Conservation (phyloP, 2,888 invertebrate genomes). For the Cybosia mesomella region DNA sequence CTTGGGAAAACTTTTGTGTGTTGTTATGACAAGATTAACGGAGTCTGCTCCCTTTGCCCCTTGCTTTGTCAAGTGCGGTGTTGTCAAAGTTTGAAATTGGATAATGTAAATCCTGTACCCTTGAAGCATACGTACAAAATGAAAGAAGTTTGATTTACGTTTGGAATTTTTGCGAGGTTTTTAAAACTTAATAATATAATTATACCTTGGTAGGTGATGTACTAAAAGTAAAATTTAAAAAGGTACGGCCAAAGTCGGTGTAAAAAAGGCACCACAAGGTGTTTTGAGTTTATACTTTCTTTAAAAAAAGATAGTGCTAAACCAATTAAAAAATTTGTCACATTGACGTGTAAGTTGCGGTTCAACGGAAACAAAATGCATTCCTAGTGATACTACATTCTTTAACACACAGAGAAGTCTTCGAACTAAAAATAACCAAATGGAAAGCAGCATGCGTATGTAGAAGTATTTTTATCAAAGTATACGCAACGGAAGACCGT, state of each 20-base stretch:
- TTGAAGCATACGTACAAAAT: conserved; percentile 12
- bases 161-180: not conserved
- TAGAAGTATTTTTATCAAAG: conserved; percentile 33
- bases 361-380: not conserved
- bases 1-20: conserved; percentile 42
- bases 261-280: not conserved
- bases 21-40: conserved; percentile 54
- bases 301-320: not conserved
- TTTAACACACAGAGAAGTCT: conserved; percentile 12
- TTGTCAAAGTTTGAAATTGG: conserved; percentile 38
- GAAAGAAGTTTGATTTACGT: conserved; percentile 8
- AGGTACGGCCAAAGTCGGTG: not conserved
- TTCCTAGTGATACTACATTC: conserved; percentile 1
- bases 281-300: too few species aligned
- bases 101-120: conserved; percentile 33
- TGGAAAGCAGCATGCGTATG: conserved; percentile 21
- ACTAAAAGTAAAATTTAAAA: too few species aligned
- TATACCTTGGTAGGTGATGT: too few species aligned
- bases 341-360: not conserved
- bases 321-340: not conserved
- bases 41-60: conserved; percentile 46
- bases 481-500: conserved; percentile 33
- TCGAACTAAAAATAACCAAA: conserved; percentile 35
- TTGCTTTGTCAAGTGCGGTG: conserved; percentile 44
- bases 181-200: not conserved